Evolutionary conservation across 2,797 vertebrate genomes (phyloP).

Genomic region (Sebastes kiyomatsui): DNA sequence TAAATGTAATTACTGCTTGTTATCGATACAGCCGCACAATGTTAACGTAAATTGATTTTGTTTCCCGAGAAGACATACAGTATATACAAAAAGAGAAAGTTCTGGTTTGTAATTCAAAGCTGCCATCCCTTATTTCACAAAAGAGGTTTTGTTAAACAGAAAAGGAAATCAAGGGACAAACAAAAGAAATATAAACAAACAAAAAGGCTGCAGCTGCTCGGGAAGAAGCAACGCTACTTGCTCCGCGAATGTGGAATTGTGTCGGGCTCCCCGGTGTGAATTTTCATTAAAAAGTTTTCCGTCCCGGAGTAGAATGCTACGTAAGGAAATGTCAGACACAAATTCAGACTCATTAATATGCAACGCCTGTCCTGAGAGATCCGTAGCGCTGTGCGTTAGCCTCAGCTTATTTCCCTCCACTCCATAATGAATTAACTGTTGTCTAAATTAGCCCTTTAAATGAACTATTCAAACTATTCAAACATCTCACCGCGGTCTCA

Average conservation of each 20-base stretch:
- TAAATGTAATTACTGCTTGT: constrained; percentile 29
- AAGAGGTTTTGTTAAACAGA: constrained; percentile 28
- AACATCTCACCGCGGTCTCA: background rate
- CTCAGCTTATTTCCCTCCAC: constrained; percentile 44
- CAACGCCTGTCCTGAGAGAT: constrained; percentile 13
- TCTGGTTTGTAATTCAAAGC: constrained; percentile 29
- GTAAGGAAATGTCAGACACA: constrained; percentile 49
- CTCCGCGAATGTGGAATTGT: constrained; percentile 15
- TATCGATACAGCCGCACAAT: constrained; percentile 22
- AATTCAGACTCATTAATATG: constrained; percentile 53
- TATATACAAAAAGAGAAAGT: background rate
- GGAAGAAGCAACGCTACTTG: constrained; percentile 8
- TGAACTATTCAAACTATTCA: constrained; percentile 30
- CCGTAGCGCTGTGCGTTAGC: constrained; percentile 22
- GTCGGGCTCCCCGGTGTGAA: constrained; percentile 39
- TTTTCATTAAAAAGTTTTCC: constrained; percentile 68
- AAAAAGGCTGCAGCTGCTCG: constrained; percentile 36
- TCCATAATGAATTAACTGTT: constrained; percentile 52
- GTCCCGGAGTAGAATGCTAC: constrained; percentile 17
- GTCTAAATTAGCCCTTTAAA: constrained; percentile 53
- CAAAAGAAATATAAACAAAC: constrained; percentile 19
- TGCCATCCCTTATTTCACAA: constrained; percentile 9
- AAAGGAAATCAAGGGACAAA: constrained; percentile 41
- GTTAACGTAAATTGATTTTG: constrained; percentile 17
- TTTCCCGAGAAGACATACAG: constrained; percentile 1